Conservation (phyloP, 2,113 vertebrate genomes). For the Scortum barcoo region DNA sequence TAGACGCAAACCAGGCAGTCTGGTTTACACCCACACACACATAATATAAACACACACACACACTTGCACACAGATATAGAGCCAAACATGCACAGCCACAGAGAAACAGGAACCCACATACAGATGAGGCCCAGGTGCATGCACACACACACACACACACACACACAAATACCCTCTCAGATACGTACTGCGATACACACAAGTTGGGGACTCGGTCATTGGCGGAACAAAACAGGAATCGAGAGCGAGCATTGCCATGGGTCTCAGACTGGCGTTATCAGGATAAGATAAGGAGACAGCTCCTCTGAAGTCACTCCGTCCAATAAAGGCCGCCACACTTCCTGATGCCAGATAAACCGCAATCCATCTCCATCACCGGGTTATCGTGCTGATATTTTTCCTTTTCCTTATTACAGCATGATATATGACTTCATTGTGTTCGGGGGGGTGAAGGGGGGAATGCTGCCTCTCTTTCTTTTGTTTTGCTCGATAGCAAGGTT, state of each 20-base stretch:
- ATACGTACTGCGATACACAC: conserved; percentile 20
- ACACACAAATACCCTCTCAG: conserved; percentile 61
- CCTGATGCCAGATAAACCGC: conserved; percentile 66
- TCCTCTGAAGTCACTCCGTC: conserved; percentile 39
- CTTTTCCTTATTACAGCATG: conserved; percentile 21
- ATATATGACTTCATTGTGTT: conserved; percentile 38
- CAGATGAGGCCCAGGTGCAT: conserved; percentile 54
- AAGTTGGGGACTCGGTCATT: conserved; percentile 24
- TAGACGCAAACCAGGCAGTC: conserved; percentile 74
- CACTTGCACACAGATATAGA: conserved; percentile 70
- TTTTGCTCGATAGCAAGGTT: not conserved
- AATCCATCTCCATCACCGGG: conserved; percentile 36
- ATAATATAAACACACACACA: conserved; percentile 53
- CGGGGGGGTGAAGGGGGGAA: not conserved
- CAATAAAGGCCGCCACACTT: conserved; percentile 58
- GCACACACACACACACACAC: conserved; percentile 66
- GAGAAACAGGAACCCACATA: conserved; percentile 73
- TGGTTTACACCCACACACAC: conserved; percentile 74
- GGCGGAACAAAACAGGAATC: conserved; percentile 58
- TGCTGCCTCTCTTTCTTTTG: not conserved
- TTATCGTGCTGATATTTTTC: not conserved
- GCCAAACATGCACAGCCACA: conserved; percentile 73
- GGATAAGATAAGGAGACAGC: conserved; percentile 45
- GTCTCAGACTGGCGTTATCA: conserved; percentile 43
- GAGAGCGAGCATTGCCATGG: conserved; percentile 16